These are phyloP conservation scores for Pangasius larnaudii DNA, from an alignment of 2,797 vertebrate genomes.

Conservation along the genomic window DNA sequence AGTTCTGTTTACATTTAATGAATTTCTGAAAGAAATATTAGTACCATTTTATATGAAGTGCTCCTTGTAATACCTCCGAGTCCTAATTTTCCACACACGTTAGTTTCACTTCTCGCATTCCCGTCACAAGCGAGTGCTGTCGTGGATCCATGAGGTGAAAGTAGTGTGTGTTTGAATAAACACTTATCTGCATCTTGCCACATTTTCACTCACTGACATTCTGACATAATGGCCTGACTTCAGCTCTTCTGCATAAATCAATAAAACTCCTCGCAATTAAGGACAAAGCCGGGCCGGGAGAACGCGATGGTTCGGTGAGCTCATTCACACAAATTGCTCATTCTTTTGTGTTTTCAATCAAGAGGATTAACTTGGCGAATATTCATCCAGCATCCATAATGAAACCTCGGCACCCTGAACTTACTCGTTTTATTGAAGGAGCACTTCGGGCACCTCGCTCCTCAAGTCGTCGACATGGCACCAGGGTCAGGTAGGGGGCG, in stretches of 20 bases:
- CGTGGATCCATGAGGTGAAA: not conserved
- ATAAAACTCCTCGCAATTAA: not conserved
- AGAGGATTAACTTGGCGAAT: conserved; percentile 43
- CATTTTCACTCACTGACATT: conserved; percentile 11
- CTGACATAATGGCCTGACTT: conserved; percentile 20
- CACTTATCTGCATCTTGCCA: not conserved
- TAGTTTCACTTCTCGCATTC: not conserved
- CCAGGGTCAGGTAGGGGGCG: not conserved
- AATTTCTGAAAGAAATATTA: not conserved
- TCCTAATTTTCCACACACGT: not conserved
- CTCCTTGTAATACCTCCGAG: not conserved
- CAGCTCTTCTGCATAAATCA: conserved; percentile 9
- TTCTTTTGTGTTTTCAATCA: conserved; percentile 43
- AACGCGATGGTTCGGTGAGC: conserved; percentile 14
- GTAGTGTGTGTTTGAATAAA: conserved; percentile 6
- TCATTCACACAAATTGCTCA: conserved; percentile 39
- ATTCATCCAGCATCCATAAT: conserved; percentile 28
- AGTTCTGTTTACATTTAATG: not conserved
- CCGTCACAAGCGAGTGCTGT: not conserved
- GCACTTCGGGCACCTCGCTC: not conserved
- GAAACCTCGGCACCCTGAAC: not conserved
- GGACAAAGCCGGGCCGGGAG: not conserved
- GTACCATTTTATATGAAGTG: too few relatives aligned
- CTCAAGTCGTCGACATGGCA: not conserved
- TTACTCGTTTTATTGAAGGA: not conserved